These are phyloP conservation scores for Gobiocypris rarus DNA, from an alignment of 2,113 vertebrate genomes.

Conservation along the genomic window DNA sequence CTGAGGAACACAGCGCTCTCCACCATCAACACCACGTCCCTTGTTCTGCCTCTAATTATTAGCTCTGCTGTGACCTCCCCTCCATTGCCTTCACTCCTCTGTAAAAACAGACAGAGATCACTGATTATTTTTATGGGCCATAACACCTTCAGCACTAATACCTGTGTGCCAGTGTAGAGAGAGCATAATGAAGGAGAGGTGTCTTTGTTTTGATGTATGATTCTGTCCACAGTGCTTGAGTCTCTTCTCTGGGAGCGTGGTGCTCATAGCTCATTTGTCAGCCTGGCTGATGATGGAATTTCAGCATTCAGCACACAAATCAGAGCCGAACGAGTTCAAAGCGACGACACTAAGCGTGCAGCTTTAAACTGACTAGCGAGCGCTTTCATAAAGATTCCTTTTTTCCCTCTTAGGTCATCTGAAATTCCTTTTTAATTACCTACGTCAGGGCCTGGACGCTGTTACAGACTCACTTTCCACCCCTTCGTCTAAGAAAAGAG, in stretches of 20 bases:
- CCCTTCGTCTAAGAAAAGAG: conserved; percentile 24
- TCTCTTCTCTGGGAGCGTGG: conserved; percentile 30
- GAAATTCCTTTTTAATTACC: conserved; percentile 54
- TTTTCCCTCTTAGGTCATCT: conserved; percentile 42
- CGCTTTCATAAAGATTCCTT: conserved; percentile 33
- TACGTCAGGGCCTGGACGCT: conserved; percentile 32
- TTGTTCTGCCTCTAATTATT: conserved; percentile 17
- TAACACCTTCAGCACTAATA: conserved; percentile 36
- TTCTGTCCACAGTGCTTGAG: conserved; percentile 24
- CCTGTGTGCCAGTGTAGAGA: conserved; percentile 32
- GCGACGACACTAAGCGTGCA: conserved; percentile 54
- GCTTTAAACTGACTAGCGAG: conserved; percentile 53
- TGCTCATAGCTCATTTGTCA: conserved; percentile 49
- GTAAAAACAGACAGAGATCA: conserved; percentile 50
- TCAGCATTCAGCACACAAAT: conserved; percentile 52
- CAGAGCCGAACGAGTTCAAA: conserved; percentile 66
- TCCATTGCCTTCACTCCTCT: conserved; percentile 40
- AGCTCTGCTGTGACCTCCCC: conserved; percentile 39
- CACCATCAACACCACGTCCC: conserved; percentile 12
- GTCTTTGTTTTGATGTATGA: conserved; percentile 55
- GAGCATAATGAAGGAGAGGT: conserved; percentile 49
- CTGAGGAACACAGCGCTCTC: conserved; percentile 9
- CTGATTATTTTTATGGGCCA: conserved; percentile 10
- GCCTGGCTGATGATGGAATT: conserved; percentile 48
- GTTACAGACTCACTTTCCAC: background rate